Evolutionary conservation across 2,888 invertebrate genomes (phyloP).

Genomic region (Aphidius colemani): DNA sequence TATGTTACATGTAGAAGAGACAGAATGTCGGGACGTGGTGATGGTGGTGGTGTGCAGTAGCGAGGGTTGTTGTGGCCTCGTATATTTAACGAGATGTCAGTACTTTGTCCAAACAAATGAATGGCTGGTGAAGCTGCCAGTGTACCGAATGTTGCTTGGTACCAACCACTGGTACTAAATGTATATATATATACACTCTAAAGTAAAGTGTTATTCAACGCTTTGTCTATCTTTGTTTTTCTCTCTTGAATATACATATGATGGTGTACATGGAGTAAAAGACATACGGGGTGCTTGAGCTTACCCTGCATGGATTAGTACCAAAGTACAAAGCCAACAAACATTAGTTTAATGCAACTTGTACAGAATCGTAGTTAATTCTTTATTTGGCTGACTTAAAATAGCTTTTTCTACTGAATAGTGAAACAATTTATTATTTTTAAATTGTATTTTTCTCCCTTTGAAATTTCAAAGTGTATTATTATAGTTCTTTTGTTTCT

Average conservation of each 20-base stretch:
- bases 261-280: not conserved
- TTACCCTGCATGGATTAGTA: too few species aligned
- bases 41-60: constrained; percentile 23
- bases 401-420: too few species aligned
- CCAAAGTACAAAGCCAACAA: not conserved
- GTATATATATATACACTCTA: constrained; percentile 29
- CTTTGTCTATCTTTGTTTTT: constrained; percentile 18
- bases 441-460: too few species aligned
- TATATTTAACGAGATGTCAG: constrained; percentile 51
- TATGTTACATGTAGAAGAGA: too few species aligned
- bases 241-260: not conserved
- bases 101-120: constrained; percentile 53
- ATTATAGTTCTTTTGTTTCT: not conserved
- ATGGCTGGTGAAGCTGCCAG: constrained; percentile 41
- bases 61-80: constrained; percentile 37
- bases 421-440: too few species aligned
- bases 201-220: constrained; percentile 21
- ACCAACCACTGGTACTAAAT: constrained; percentile 11
- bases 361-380: too few species aligned
- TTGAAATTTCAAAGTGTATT: too few species aligned
- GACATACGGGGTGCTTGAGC: not conserved
- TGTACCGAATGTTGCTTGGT: constrained; percentile 39
- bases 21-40: not conserved
- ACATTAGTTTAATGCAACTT: too few species aligned
- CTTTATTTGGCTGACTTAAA: too few species aligned